phyloP scores from a whole-genome alignment of 1,140 invertebrate species.

The Maconellicoccus hirsutus region DNA sequence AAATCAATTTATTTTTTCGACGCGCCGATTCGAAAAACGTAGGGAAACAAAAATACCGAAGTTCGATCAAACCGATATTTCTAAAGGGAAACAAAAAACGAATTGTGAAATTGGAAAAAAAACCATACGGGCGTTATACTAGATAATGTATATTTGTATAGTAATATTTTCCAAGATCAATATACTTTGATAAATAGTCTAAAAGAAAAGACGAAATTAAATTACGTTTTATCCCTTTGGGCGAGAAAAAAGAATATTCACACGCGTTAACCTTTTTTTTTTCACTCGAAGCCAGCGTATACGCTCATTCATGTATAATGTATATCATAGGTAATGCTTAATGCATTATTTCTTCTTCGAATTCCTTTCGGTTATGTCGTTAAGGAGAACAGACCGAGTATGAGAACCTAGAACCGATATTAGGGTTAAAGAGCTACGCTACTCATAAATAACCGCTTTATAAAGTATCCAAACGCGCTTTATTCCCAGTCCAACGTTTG shows the following conservation, averaged over 20 bases:
- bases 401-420: neutral
- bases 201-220: constrained; percentile 1
- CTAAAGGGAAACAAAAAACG: too few relatives aligned
- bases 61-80: too few relatives aligned
- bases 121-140: too few relatives aligned
- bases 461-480: neutral
- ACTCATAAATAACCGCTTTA: neutral
- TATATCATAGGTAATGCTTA: constrained; percentile 9
- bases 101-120: too few relatives aligned
- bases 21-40: too few relatives aligned
- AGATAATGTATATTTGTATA: neutral
- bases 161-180: neutral
- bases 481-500: neutral
- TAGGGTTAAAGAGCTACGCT: neutral
- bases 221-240: constrained; percentile 4
- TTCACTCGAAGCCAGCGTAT: neutral
- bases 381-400: neutral
- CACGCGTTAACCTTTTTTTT: neutral
- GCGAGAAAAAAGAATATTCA: neutral
- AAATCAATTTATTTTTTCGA: too few relatives aligned
- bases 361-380: neutral
- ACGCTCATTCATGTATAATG: neutral
- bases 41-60: too few relatives aligned
- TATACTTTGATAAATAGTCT: neutral
- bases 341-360: neutral